Base-by-base conservation (phyloP, 2,888 invertebrate species). In the Augiades crinisus region DNA sequence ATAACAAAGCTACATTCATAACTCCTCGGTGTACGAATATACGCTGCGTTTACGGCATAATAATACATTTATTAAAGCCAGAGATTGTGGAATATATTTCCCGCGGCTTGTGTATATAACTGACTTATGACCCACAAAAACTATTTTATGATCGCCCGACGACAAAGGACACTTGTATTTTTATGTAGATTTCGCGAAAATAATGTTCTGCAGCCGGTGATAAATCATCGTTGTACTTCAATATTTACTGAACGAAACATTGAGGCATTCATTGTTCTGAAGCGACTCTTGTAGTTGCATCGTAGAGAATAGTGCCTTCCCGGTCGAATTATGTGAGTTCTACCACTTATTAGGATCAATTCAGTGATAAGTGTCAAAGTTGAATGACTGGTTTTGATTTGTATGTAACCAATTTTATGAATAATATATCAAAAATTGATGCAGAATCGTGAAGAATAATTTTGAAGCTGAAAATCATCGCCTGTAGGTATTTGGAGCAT, bases 21-120 rank as follows among this genome's bases (percentile, higher is more conserved):
- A 13, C 17, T 4, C 72, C 68, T 72, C 75, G 72, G 70, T 72
- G 67, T 69, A 70, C 66, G 65, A 69, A 67, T 67, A 68, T 67
- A 60, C 14, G n/a, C 10, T 17, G 13, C 24, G 22, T 47, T 37
- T 47, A 37, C 30, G 47, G 27, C 30, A n/a, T 36, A 46, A 17
- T 37, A 30, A 47, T 37, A 37, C 24, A 36, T 47, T 47, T 47
- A 47, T 37, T 45, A 45, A 36, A 43, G 38, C 7, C 30, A 27
- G 34, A 36, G 21, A 22, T 45, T 16, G 14, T 13, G 34, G 22
- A 22, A 38, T 22, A 38, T 38, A 38, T 12, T 17, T 27, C 27
- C 27, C 16, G 1, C 16, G 17, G 14, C 41, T 27, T 16, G 5
- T 16, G 5, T 27, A 27, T 27, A 21, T 21, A 19, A 5, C 10